Percentiles rank a stretch among this genome's conserved stretches.
These are phyloP conservation scores for Thripadectes ignobilis DNA, from an alignment of 2,797 vertebrate genomes.

Conservation along the genomic window DNA sequence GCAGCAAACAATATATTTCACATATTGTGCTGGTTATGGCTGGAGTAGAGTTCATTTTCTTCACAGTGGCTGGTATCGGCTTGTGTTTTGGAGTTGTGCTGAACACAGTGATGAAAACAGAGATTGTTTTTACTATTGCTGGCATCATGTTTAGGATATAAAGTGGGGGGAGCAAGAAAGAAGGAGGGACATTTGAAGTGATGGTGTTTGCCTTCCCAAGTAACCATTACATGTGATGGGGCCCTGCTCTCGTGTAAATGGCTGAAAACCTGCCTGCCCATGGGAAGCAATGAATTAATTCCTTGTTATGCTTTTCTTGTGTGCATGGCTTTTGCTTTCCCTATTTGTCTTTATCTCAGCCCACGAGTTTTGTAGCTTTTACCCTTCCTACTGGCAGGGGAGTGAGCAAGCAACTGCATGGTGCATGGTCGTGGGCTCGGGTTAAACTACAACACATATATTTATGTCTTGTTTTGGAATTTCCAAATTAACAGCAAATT, in stretches of 20 bases:
- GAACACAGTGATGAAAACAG: not conserved
- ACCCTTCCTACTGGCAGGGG: not conserved
- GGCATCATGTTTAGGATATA: too few relatives aligned
- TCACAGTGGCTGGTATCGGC: not conserved
- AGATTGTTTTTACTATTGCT: not conserved
- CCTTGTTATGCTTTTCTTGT: not conserved
- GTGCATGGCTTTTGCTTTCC: not conserved
- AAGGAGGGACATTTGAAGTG: not conserved
- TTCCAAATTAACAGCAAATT: not conserved
- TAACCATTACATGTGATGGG: not conserved
- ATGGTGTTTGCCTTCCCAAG: not conserved
- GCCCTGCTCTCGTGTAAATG: not conserved
- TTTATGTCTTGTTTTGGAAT: not conserved
- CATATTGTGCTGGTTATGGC: not conserved
- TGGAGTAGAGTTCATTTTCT: not conserved
- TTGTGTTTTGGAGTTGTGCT: not conserved
- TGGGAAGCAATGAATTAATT: not conserved
- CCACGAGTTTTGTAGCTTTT: rapidly evolving
- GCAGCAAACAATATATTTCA: not conserved
- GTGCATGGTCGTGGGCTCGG: not conserved
- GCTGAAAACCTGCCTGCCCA: not conserved
- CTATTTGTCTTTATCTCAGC: not conserved
- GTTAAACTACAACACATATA: not conserved
- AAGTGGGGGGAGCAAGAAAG: not conserved
- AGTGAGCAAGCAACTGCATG: rapidly evolving